Base-by-base conservation (phyloP, 2,888 invertebrate species). In the Drosophila aldrichi region DNA sequence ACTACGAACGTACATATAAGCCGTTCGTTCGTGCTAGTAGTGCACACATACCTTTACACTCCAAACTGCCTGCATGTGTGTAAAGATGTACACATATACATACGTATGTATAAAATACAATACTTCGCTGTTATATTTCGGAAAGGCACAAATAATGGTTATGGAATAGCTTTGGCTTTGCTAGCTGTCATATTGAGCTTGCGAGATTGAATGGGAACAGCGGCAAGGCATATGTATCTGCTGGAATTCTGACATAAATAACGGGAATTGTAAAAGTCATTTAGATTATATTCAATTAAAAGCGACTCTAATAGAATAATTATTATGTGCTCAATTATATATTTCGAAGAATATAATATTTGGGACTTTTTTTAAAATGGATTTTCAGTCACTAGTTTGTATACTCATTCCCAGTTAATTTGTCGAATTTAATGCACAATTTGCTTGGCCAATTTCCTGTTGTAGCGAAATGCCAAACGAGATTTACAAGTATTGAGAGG, bases 61-160 rank as follows among this genome's bases (percentile, higher is more conserved):
- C 41, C 44, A 20, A 22, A 10, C 51, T 32, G 52, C 20, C 34
- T 20, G 18, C n/a, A 10, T 38, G 36, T 38, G 16, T 38, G 36
- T 38, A 7, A 14, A 2, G 7, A 6, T 18, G 9, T 58, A 29
- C 40, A n/a, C 58, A 41, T 62, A 54, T 25, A 25, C 6, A 6
- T 25, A 25, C 7, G 25, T 25, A 25, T 25, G 25, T 7, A 25
- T 6, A 49, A 18, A 70, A 76, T 68, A 77, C 74, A 77, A 81
- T 77, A 77, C 74, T 78, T 78, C 84, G 82, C 70, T 75, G 85
- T 79, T 83, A 89, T 85, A 68, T 89, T 83, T 83, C 82, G 90
- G 82, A 89, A 85, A 81, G 82, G 88, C 90, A 88, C 72, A 88
- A 83, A 83, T 88, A 82, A 88, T 83, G 82, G 90, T 83, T 89